Base-by-base conservation (phyloP, 2,113 vertebrate species). In the Vombatus ursinus region DNA sequence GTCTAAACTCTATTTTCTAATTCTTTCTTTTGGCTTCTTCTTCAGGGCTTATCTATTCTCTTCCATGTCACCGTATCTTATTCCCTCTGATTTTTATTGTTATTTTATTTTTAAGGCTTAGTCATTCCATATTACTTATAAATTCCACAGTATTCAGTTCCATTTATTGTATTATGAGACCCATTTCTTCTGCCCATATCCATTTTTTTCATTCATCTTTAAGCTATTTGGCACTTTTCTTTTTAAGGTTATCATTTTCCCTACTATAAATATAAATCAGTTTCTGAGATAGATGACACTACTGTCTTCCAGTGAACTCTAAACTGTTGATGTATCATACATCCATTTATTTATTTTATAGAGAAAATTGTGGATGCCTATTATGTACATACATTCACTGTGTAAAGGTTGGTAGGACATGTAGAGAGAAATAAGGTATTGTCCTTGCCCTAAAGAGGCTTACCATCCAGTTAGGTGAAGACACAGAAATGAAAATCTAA, bases 31-130 rank as follows among this genome's bases (percentile, higher is more conserved):
- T 90, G 47, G 52, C 25, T 77, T 89, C 50, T 9, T 92, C 47
- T 94, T 95, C 22, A 44, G 8, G 44, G 89, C 92, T 90, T 52
- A 12, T 92, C 44, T 94, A 1, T 90, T 94, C 53, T 94, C 47
- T 53, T 1, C 24, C 28, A 52, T 16, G 52, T 52, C 52, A 48
- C 2, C n/a, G 8, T 89, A 8, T 52, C 37, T 49, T 89, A 51
- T 24, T 14, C n/a, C 3, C 50, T 48, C 6, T 22, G 52, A 53
- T 19, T 92, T 94, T 44, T 8, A 16, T 11, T 89, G 53, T 47
- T 48, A 92, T 31, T 52, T 94, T 93, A 52, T 96, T 95, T 95
- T 52, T 92, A 77, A 93, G 52, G 57, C 54, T 90, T 7, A 22
- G 3, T 84, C 57, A 52, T 92, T 93, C 10, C 54, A 91, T 25